Conservation (phyloP, 2,888 invertebrate genomes). For the Cosmia pyralina region DNA sequence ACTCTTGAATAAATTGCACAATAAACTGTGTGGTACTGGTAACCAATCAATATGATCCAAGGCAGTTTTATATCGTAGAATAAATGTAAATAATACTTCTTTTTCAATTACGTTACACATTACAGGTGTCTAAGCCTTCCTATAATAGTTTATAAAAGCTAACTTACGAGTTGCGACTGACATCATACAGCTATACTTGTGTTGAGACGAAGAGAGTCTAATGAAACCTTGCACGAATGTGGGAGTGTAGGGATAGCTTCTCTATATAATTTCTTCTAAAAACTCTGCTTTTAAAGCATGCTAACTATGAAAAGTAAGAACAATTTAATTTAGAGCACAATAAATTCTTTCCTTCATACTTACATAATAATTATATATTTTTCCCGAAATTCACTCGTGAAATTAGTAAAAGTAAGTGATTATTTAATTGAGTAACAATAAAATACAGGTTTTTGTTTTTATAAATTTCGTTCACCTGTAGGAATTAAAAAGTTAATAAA, state of each 20-base stretch:
- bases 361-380: slow-evolving; percentile 19
- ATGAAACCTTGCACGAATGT: slow-evolving; percentile 78
- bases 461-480: slow-evolving; percentile 40
- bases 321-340: slow-evolving; percentile 50
- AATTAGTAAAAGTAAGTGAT: slow-evolving; percentile 33
- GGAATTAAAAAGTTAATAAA: slow-evolving; percentile 40
- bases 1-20: slow-evolving; percentile 57
- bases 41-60: slow-evolving; percentile 63
- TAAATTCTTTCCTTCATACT: slow-evolving; percentile 40
- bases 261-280: slow-evolving; percentile 69
- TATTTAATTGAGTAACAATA: slow-evolving; percentile 40
- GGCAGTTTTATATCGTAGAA: slow-evolving; percentile 67
- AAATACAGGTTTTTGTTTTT: slow-evolving; percentile 33
- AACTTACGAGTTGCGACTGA: slow-evolving; percentile 75
- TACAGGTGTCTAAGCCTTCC: slow-evolving; percentile 63
- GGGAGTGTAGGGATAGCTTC: slow-evolving; percentile 78
- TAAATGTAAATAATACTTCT: slow-evolving; percentile 80
- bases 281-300: slow-evolving; percentile 78
- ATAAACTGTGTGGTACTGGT: slow-evolving; percentile 61
- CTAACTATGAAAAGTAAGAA: slow-evolving; percentile 58
- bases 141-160: slow-evolving; percentile 76
- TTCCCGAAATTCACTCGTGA: slow-evolving; percentile 30
- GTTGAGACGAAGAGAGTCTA: slow-evolving; percentile 68
- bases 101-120: slow-evolving; percentile 69
- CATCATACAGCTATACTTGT: slow-evolving; percentile 54